Percentiles rank a stretch among this genome's conserved stretches.
Conservation (phyloP, 2,888 invertebrate genomes). For the Corbicula japonica region DNA sequence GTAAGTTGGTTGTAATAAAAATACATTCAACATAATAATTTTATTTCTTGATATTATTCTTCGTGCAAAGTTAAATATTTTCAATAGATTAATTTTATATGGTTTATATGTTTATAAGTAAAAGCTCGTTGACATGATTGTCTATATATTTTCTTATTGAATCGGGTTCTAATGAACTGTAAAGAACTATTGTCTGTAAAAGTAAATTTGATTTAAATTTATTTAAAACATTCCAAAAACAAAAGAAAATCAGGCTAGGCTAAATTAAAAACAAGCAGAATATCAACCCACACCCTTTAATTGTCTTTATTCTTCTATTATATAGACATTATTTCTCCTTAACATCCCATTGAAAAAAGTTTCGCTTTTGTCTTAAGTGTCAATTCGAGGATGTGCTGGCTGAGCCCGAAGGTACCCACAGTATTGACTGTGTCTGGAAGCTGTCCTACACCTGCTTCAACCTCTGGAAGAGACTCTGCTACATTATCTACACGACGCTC, state of each 20-base stretch:
- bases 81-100: no score
- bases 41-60: neutral
- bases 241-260: no score
- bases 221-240: no score
- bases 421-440: constrained; percentile 91
- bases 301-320: neutral
- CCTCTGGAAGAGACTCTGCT: constrained; percentile 90
- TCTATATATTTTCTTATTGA: neutral
- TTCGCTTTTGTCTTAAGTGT: constrained; percentile 62
- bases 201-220: neutral
- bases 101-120: no score
- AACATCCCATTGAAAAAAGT: neutral
- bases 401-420: constrained; percentile 77
- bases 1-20: constrained; percentile 85
- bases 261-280: neutral
- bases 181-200: neutral
- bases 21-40: neutral
- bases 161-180: neutral
- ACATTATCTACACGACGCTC: constrained; percentile 90
- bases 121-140: neutral
- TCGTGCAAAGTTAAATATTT: neutral
- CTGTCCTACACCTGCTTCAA: constrained; percentile 89
- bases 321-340: neutral
- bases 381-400: constrained; percentile 78
- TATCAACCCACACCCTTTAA: neutral